Conservation (phyloP, 2,888 invertebrate species). For the Amphimallon solstitiale region DNA sequence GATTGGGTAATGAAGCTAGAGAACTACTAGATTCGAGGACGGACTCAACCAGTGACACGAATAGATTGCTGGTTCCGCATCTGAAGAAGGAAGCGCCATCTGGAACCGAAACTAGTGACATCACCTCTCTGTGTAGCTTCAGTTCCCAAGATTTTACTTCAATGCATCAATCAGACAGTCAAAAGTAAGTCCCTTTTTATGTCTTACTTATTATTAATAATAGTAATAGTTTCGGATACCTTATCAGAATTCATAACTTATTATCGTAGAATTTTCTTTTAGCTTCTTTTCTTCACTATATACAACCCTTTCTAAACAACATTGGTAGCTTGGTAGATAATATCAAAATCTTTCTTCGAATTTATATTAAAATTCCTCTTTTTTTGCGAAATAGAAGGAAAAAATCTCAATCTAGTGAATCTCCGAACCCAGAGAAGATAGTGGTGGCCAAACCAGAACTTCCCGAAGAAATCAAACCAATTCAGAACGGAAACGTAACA, state of each 20-base stretch:
- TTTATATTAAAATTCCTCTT: neutral
- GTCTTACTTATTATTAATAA: too few species aligned
- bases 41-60: conserved; percentile 58
- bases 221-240: too few species aligned
- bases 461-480: conserved; percentile 40
- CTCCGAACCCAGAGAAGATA: conserved; percentile 27
- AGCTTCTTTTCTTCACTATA: neutral
- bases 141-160: conserved; percentile 69
- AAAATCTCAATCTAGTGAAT: conserved; percentile 36
- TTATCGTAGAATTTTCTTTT: neutral
- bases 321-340: neutral
- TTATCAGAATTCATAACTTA: too few species aligned
- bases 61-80: conserved; percentile 63
- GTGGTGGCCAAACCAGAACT: conserved; percentile 40
- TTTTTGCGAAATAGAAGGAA: conserved; percentile 35
- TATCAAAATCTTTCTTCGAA: neutral
- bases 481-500: conserved; percentile 47
- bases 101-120: conserved; percentile 76
- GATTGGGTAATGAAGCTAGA: conserved; percentile 71
- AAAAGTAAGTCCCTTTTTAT: conserved; percentile 60
- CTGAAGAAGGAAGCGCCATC: conserved; percentile 68
- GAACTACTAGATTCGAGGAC: conserved; percentile 60
- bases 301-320: neutral
- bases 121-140: conserved; percentile 77
- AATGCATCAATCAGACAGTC: conserved; percentile 67